Evolutionary conservation across 2,888 invertebrate species (phyloP), one percentile per base, ranked within the genome.

Genomic region (Cordilura impudica): DNA sequence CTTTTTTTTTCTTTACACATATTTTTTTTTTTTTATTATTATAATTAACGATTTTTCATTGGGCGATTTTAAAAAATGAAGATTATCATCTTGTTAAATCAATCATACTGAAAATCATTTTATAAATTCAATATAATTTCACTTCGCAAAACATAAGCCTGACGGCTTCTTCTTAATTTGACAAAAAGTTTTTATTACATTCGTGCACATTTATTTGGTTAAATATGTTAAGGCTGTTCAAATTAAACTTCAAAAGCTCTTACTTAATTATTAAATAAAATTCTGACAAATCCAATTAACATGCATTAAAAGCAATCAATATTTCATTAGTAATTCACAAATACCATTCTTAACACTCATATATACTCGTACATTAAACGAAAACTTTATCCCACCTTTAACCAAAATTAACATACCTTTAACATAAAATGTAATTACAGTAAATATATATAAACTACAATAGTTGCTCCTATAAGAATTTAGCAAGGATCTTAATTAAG

Each of bases 231-330:
- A n/a, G n/a, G n/a, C n/a, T n/a, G n/a, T n/a, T n/a, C n/a, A n/a
- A n/a, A n/a, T n/a, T n/a, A n/a, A n/a, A 19, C 21, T 49, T 26
- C 39, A 5, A 45, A n/a, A 23, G 7, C 45, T 45, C 18, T 61
- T 45, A 61, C 45, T 61, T 14, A 61, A 61, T 61, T 61, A 19
- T 47, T 61, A 18, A 12, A 47, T 26, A 45, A 18, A 47, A 26
- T 29, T 61, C 18, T 47, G 45, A 26, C 7, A 45, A 61, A 45
- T 47, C 61, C 43, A 47, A 61, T 61, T 61, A 61, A 61, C 10
- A 47, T 61, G 61, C 23, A 61, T 61, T 47, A 61, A 61, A 61
- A 61, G 45, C 47, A 61, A 61, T 61, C 45, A 61, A 61, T 61
- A 61, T 29, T n/a, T 29, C 21, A 10, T 49, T 21, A 35, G 49